Evolutionary conservation across 2,797 vertebrate genomes (phyloP).

Genomic region (Zenarchopterus dispar): DNA sequence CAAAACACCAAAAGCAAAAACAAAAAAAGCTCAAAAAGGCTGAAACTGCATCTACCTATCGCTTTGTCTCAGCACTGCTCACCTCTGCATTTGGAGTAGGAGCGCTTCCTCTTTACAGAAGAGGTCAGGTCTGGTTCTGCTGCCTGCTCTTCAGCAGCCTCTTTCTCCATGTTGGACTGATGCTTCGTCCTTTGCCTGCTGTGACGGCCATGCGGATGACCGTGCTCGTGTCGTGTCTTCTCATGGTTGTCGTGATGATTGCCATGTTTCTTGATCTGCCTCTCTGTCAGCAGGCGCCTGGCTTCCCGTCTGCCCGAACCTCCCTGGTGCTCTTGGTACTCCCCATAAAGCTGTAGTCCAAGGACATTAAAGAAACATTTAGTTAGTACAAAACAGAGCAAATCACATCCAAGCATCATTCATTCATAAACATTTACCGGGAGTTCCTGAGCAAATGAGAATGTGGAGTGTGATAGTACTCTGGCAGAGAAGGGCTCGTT

Average conservation of each 20-base stretch:
- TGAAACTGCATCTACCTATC: accelerated
- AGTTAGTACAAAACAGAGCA: neutral
- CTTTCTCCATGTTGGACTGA: conserved; percentile 47
- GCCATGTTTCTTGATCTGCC: conserved; percentile 71
- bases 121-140: conserved; percentile 47
- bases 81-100: conserved; percentile 92
- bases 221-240: conserved; percentile 34
- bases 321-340: conserved; percentile 86
- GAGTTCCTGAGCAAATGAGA: conserved; percentile 1
- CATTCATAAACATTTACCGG: conserved; percentile 25
- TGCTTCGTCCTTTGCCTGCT: conserved; percentile 45
- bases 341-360: conserved; percentile 89
- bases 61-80: conserved; percentile 9
- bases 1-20: neutral
- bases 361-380: neutral
- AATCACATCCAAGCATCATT: neutral
- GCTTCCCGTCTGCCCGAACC: conserved; percentile 83
- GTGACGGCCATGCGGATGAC: conserved; percentile 54
- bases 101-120: conserved; percentile 77
- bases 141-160: conserved; percentile 15
- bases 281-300: conserved; percentile 82
- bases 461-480: conserved; percentile 37
- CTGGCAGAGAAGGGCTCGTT: conserved; percentile 14
- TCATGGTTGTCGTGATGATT: conserved; percentile 49
- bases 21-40: neutral